phyloP scores from a whole-genome alignment of 2,888 invertebrate genomes.

The Coenonympha arcania region DNA sequence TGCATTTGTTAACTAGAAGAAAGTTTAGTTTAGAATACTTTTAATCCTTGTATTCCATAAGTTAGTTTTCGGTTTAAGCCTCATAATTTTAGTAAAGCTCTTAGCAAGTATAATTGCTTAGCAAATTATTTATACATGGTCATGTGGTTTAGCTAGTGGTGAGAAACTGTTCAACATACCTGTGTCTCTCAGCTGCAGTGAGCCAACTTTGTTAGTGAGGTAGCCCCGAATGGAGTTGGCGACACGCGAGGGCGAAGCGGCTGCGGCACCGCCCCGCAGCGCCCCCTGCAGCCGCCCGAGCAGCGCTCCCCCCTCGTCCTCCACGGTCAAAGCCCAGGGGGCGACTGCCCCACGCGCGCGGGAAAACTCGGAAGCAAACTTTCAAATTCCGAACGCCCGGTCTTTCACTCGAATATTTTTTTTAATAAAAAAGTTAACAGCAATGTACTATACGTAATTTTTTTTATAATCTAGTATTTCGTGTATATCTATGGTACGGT shows the following conservation, averaged over 20 bases:
- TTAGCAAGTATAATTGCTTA: no score
- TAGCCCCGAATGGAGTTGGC: slow-evolving; percentile 83
- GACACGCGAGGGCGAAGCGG: slow-evolving; percentile 80
- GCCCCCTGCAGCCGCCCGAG: slow-evolving; percentile 78
- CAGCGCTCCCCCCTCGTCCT: slow-evolving; percentile 73
- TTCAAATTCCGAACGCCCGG: slow-evolving; percentile 20
- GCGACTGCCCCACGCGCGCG: slow-evolving; percentile 41
- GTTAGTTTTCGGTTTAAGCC: no score
- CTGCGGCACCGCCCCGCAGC: slow-evolving; percentile 80
- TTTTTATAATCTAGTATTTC: slow-evolving; percentile 4
- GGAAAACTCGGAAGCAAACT: slow-evolving; percentile 25
- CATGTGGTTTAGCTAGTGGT: no score
- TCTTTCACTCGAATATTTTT: slow-evolving; percentile 6
- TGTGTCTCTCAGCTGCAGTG: slow-evolving; percentile 80
- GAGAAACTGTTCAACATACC: no score
- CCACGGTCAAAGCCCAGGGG: slow-evolving; percentile 61
- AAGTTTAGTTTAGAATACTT: no score
- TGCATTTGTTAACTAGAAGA: no score
- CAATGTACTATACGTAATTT: not conserved
- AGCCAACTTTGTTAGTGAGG: slow-evolving; percentile 79
- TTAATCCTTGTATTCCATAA: no score
- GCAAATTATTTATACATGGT: no score
- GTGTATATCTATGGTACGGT: slow-evolving; percentile 22
- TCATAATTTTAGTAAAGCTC: no score
- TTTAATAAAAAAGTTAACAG: not conserved